A percentile compares a stretch with the other conserved stretches of the same genome.
These are phyloP conservation scores for Callochromis pleurospilus DNA, from an alignment of 2,113 vertebrate genomes.

Conservation along the genomic window DNA sequence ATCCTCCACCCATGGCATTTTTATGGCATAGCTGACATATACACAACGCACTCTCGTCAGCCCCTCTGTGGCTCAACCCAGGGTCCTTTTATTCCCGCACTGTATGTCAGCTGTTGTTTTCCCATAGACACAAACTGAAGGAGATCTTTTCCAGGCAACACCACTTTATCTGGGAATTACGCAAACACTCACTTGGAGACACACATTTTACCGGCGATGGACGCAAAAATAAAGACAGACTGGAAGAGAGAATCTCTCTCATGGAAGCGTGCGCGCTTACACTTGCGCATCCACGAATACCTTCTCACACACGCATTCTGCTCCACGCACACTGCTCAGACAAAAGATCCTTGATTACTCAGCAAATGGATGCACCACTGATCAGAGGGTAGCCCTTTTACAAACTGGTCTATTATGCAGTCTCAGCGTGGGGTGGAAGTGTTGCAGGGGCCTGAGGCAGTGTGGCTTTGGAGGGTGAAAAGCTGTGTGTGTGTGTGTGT, in stretches of 20 bases:
- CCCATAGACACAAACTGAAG: slow-evolving; percentile 20
- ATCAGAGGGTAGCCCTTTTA: slow-evolving; percentile 58
- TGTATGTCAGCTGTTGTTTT: slow-evolving; percentile 50
- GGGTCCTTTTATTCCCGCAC: slow-evolving; percentile 32
- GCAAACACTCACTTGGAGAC: slow-evolving; percentile 7
- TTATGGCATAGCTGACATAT: slow-evolving; percentile 66
- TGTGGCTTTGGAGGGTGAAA: neutral
- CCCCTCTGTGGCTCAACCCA: neutral
- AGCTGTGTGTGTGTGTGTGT: neutral
- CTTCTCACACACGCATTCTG: neutral
- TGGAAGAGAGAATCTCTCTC: neutral
- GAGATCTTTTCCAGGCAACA: slow-evolving; percentile 31
- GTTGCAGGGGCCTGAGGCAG: slow-evolving; percentile 37
- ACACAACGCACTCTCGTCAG: slow-evolving; percentile 44
- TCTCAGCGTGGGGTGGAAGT: slow-evolving; percentile 63
- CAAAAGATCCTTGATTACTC: slow-evolving; percentile 57
- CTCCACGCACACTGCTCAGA: slow-evolving; percentile 15
- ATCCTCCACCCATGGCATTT: slow-evolving; percentile 69
- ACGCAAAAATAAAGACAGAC: slow-evolving; percentile 37
- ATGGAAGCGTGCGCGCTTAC: neutral
- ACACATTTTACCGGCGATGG: neutral
- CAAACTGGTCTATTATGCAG: slow-evolving; percentile 59
- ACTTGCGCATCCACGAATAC: neutral
- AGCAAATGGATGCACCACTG: slow-evolving; percentile 58
- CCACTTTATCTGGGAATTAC: slow-evolving; percentile 44